A percentile compares a stretch with the other conserved stretches of the same genome.
Evolutionary conservation across 2,797 vertebrate genomes (phyloP).

Genomic region (Sebastes steindachneri): DNA sequence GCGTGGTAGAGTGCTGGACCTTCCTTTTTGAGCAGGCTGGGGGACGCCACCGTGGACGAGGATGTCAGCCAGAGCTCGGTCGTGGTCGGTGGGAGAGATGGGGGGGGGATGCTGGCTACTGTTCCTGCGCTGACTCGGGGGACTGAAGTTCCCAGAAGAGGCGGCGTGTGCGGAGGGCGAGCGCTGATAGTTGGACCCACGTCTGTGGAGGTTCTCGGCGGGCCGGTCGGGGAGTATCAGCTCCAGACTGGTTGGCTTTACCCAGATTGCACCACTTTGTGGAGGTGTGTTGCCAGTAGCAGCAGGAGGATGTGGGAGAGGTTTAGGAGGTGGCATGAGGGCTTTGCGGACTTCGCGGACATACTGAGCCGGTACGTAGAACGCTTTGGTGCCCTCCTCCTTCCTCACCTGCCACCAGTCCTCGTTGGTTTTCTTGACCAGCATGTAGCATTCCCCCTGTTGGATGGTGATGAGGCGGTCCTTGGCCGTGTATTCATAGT

Average conservation of each 20-base stretch:
- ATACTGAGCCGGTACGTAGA: conserved; percentile 97
- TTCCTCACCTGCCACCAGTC: conserved; percentile 98
- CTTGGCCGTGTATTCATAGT: conserved; percentile 95
- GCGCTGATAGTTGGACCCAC: conserved; percentile 86
- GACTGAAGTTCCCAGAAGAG: conserved; percentile 80
- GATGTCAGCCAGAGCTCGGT: conserved; percentile 46
- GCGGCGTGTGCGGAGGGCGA: conserved; percentile 76
- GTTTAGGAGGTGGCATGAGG: conserved; percentile 92
- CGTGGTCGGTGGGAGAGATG: conserved; percentile 45
- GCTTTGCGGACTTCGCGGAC: conserved; percentile 94
- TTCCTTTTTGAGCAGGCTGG: background rate
- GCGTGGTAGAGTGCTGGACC: conserved; percentile 57
- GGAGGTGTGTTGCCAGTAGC: conserved; percentile 4
- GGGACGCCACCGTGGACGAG: background rate
- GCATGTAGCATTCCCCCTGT: conserved; percentile 93
- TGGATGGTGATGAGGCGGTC: conserved; percentile 90
- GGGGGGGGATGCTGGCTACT: conserved; percentile 83
- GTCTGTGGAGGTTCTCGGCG: conserved; percentile 87
- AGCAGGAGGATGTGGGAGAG: conserved; percentile 19
- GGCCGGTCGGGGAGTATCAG: conserved; percentile 70
- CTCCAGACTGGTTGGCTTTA: conserved; percentile 73
- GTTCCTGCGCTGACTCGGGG: conserved; percentile 82
- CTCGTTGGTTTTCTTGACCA: conserved; percentile 94
- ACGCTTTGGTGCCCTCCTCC: conserved; percentile 90
- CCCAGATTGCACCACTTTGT: conserved; percentile 49